Percentiles rank a stretch among this genome's conserved stretches.
Conservation (phyloP, 2,113 vertebrate genomes). For the Archilochus colubris region DNA sequence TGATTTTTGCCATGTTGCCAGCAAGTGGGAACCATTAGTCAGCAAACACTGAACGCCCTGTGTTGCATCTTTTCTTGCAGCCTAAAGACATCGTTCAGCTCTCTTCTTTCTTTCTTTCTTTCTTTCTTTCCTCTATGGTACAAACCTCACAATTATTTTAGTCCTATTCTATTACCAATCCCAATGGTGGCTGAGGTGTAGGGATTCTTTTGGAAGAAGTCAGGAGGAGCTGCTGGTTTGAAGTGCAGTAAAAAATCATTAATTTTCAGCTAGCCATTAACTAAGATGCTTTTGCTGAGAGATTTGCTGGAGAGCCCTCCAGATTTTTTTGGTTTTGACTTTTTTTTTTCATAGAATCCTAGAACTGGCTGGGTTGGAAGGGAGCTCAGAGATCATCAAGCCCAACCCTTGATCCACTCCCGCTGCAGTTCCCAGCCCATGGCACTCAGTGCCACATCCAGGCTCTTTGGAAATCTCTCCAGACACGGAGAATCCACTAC, state of each 20-base stretch:
- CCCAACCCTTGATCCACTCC: too few relatives aligned
- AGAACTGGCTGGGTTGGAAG: too few relatives aligned
- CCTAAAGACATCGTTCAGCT: neutral
- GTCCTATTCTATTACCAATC: neutral
- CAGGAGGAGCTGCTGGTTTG: neutral
- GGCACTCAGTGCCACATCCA: too few relatives aligned
- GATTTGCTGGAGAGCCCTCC: neutral
- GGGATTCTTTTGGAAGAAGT: neutral
- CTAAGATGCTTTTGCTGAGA: neutral
- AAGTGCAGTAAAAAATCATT: neutral
- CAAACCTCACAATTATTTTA: neutral
- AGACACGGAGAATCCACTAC: too few relatives aligned
- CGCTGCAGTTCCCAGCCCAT: too few relatives aligned
- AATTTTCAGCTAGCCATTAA: slow-evolving; percentile 30
- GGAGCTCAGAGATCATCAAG: too few relatives aligned
- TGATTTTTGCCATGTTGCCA: neutral
- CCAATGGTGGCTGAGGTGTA: neutral
- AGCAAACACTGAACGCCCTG: neutral
- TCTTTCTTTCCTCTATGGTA: neutral
- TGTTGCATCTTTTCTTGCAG: neutral
- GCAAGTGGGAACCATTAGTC: neutral
- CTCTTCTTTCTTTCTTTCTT: neutral
- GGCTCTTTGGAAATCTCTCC: too few relatives aligned
- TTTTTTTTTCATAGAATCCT: neutral
- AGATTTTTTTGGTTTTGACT: neutral